Conservation (phyloP, 2,888 invertebrate genomes). For the Athrips mouffetella region DNA sequence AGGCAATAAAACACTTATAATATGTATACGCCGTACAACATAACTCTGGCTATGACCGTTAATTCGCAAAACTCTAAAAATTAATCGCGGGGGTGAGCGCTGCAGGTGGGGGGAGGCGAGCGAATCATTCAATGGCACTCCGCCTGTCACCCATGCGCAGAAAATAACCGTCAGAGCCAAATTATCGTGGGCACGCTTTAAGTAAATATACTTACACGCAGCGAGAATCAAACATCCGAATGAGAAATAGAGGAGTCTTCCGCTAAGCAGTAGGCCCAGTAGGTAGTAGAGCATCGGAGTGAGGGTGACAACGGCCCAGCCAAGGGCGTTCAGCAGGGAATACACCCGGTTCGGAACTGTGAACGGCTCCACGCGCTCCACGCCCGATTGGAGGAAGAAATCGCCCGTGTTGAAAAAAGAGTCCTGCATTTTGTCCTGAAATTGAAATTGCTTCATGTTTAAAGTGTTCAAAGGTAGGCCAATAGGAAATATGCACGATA, state of each 20-base stretch:
- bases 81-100: no score
- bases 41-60: no score
- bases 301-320: constrained; percentile 83
- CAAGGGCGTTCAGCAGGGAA: constrained; percentile 83
- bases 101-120: no score
- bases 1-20: no score
- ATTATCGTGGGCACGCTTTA: no score
- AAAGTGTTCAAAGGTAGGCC: not conserved
- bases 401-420: constrained; percentile 87
- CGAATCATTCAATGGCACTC: no score
- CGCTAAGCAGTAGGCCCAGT: constrained; percentile 82
- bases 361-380: constrained; percentile 80
- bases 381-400: constrained; percentile 87
- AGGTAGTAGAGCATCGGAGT: constrained; percentile 86
- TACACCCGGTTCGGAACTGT: constrained; percentile 79
- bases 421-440: constrained; percentile 84
- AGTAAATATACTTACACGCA: constrained; percentile 89
- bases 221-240: constrained; percentile 83
- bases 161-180: no score
- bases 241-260: constrained; percentile 83
- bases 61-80: no score
- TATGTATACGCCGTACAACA: no score
- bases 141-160: no score
- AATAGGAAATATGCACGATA: not conserved
- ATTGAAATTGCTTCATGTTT: constrained; percentile 25